Percentiles rank a stretch among this genome's conserved stretches.
Conservation (phyloP, 1,140 invertebrate species). For the Steinernema feltiae region DNA sequence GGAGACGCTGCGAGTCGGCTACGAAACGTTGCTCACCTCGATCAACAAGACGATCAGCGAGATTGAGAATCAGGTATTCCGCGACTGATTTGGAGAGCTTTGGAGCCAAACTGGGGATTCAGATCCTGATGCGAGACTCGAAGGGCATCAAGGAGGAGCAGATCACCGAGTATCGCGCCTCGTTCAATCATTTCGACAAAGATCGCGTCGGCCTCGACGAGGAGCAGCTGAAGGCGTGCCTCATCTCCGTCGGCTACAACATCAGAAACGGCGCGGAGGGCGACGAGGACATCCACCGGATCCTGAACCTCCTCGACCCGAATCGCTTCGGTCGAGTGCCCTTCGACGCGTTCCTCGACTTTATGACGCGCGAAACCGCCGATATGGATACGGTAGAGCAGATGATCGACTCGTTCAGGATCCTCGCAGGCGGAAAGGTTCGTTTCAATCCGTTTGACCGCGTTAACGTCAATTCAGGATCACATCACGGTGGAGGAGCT, state of each 20-base stretch:
- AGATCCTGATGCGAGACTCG: constrained; percentile 93
- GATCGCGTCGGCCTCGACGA: constrained; percentile 86
- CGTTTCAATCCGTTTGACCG: no score
- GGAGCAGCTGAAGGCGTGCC: constrained; percentile 96
- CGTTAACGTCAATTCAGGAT: constrained; percentile 73
- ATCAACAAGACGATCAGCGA: constrained; percentile 98
- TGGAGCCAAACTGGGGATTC: constrained; percentile 68
- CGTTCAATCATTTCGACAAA: constrained; percentile 99
- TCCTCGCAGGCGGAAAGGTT: constrained; percentile 96
- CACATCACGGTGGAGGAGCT: constrained; percentile 95
- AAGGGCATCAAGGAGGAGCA: constrained; percentile 93
- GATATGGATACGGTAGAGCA: constrained; percentile 77
- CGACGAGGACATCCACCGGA: constrained; percentile 95
- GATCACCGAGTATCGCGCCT: constrained; percentile 91
- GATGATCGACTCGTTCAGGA: constrained; percentile 97
- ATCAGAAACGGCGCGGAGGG: constrained; percentile 92
- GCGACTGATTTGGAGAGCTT: neutral
- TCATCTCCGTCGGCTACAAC: constrained; percentile 93
- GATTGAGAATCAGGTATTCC: constrained; percentile 75
- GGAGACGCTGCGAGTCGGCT: constrained; percentile 96
- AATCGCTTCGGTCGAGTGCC: constrained; percentile 91
- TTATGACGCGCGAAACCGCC: constrained; percentile 96
- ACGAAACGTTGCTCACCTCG: constrained; percentile 94
- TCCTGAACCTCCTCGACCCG: constrained; percentile 91
- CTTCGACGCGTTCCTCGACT: constrained; percentile 98